A percentile compares a stretch with the other conserved stretches of the same genome.
Conservation (phyloP, 2,113 vertebrate species). For the Tragelaphus scriptus region DNA sequence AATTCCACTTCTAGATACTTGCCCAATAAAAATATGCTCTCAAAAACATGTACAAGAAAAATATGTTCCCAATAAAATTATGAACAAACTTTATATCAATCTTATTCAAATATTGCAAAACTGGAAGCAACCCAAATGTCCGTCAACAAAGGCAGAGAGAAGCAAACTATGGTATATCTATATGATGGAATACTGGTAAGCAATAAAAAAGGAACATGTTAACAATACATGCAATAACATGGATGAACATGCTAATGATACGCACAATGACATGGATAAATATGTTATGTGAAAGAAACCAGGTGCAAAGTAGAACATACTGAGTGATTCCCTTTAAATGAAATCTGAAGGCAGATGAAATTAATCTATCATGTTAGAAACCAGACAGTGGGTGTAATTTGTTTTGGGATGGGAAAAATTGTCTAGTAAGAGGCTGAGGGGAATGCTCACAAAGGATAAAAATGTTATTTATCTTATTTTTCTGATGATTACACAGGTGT, state of each 20-base stretch:
- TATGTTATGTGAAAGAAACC: background rate
- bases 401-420: background rate
- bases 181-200: background rate
- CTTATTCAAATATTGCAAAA: background rate
- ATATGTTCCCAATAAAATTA: background rate
- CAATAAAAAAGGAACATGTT: background rate
- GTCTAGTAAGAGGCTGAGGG: background rate
- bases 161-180: background rate
- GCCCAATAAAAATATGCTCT: background rate
- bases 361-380: background rate
- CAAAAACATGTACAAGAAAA: slow-evolving; percentile 9
- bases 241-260: background rate
- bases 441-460: background rate
- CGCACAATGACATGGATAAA: background rate
- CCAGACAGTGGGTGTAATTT: background rate
- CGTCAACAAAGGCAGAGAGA: background rate
- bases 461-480: background rate
- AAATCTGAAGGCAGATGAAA: background rate
- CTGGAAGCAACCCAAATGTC: background rate
- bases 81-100: background rate
- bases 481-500: background rate
- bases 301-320: background rate
- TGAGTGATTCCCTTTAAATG: background rate
- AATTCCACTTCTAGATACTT: background rate
- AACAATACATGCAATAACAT: background rate